Conservation (phyloP, 2,888 invertebrate species). For the Dyspetes luteomarginatus region DNA sequence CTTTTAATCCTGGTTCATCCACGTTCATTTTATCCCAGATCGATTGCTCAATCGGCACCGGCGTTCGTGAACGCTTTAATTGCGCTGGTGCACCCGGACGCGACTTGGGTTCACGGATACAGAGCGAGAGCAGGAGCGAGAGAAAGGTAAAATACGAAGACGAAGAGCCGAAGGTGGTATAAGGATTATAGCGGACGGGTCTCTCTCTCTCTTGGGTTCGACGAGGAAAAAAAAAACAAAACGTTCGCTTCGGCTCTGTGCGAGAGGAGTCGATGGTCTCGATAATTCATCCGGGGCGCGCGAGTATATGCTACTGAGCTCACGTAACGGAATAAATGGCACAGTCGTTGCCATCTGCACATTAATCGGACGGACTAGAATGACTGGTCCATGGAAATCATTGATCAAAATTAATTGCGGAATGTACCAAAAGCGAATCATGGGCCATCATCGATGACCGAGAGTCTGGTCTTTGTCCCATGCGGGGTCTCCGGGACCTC, state of each 20-base stretch:
- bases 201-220: conserved; percentile 31
- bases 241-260: conserved; percentile 49
- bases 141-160: conserved; percentile 19
- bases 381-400: neutral
- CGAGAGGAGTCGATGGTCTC: conserved; percentile 54
- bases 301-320: conserved; percentile 56
- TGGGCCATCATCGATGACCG: conserved; percentile 5
- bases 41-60: conserved; percentile 66
- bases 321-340: conserved; percentile 1
- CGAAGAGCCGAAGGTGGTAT: conserved; percentile 47
- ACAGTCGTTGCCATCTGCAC: conserved; percentile 13
- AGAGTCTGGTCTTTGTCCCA: neutral
- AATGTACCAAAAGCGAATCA: neutral
- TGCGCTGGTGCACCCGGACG: conserved; percentile 62
- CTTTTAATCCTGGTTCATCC: conserved; percentile 54
- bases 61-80: conserved; percentile 63
- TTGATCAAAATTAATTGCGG: neutral
- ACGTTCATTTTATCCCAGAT: conserved; percentile 64
- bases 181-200: conserved; percentile 59
- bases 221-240: conserved; percentile 33
- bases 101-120: conserved; percentile 48
- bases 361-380: neutral
- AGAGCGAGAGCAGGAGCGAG: conserved; percentile 35
- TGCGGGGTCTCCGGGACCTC: neutral
- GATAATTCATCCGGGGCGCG: conserved; percentile 61